Evolutionary conservation across 2,888 invertebrate genomes (phyloP).

Genomic region (Drosophila conformis): DNA sequence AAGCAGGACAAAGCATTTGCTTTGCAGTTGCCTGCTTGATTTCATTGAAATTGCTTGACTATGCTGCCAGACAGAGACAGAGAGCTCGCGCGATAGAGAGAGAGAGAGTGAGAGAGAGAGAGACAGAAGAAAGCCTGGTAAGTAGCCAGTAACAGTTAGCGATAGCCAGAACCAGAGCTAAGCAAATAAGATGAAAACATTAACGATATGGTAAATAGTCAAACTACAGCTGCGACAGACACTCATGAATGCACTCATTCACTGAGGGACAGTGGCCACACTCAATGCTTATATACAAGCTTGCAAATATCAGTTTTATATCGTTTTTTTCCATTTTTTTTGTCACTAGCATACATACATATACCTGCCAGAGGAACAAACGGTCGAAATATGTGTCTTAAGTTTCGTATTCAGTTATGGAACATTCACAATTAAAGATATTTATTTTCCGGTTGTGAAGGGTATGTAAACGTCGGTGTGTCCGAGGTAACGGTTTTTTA

Average conservation of each 20-base stretch:
- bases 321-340: not conserved
- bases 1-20: constrained; percentile 54
- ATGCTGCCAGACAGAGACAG: not conserved
- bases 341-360: not conserved
- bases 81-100: not conserved
- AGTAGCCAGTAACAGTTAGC: constrained; percentile 57
- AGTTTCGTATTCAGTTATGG: not conserved
- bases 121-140: constrained; percentile 1
- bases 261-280: not conserved
- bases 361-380: not conserved
- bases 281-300: not conserved
- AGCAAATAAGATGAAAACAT: constrained; percentile 26
- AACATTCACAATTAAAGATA: not conserved
- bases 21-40: constrained; percentile 50
- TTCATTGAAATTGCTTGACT: constrained; percentile 57
- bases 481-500: not conserved
- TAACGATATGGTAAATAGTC: constrained; percentile 33
- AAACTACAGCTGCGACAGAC: constrained; percentile 8
- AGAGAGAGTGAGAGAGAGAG: not conserved
- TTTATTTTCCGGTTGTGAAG: not conserved
- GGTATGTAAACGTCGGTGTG: not conserved
- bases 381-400: not conserved
- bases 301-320: not conserved
- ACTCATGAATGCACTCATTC: constrained; percentile 36
- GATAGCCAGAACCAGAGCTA: constrained; percentile 6